Percentiles rank a stretch among this genome's conserved stretches.
These are phyloP conservation scores for Euphysa ruthae DNA, from an alignment of 30 jellyfish, hydroid and myxozoan genomes.

Conservation along the genomic window DNA sequence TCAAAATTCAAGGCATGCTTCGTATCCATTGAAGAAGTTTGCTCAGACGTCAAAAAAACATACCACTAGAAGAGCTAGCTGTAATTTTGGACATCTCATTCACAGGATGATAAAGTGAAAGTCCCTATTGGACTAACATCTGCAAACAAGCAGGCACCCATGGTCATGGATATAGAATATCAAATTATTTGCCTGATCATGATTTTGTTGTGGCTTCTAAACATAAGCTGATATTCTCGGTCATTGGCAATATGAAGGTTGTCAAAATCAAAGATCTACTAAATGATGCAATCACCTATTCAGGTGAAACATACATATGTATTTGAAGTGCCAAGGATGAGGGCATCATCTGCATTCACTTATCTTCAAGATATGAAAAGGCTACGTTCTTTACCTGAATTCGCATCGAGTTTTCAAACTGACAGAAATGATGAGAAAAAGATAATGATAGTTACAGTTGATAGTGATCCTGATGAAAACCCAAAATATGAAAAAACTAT, in stretches of 20 bases:
- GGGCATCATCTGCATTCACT: slow-evolving; percentile 38
- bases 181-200: too few relatives aligned
- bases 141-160: slow-evolving; percentile 42
- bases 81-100: slow-evolving; percentile 26
- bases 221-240: slow-evolving; percentile 31
- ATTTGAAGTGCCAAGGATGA: slow-evolving; percentile 37
- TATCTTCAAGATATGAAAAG: slow-evolving; percentile 49
- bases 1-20: slow-evolving; percentile 46
- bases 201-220: slow-evolving; percentile 43
- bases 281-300: slow-evolving; percentile 40
- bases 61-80: slow-evolving; percentile 25
- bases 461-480: slow-evolving; percentile 52
- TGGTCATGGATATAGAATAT: slow-evolving; percentile 44
- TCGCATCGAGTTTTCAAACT: slow-evolving; percentile 32
- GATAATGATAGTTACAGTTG: slow-evolving; percentile 43
- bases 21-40: slow-evolving; percentile 41
- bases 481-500: slow-evolving; percentile 42
- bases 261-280: slow-evolving; percentile 41
- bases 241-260: slow-evolving; percentile 43
- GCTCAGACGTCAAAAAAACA: slow-evolving; percentile 16
- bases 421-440: slow-evolving; percentile 21
- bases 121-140: slow-evolving; percentile 56
- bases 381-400: slow-evolving; percentile 41
- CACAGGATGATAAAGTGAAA: slow-evolving; percentile 47
- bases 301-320: slow-evolving; percentile 38